Percentiles rank a stretch among this genome's conserved stretches.
Conservation (phyloP, 2,113 vertebrate genomes). For the Mormoops blainvillei region DNA sequence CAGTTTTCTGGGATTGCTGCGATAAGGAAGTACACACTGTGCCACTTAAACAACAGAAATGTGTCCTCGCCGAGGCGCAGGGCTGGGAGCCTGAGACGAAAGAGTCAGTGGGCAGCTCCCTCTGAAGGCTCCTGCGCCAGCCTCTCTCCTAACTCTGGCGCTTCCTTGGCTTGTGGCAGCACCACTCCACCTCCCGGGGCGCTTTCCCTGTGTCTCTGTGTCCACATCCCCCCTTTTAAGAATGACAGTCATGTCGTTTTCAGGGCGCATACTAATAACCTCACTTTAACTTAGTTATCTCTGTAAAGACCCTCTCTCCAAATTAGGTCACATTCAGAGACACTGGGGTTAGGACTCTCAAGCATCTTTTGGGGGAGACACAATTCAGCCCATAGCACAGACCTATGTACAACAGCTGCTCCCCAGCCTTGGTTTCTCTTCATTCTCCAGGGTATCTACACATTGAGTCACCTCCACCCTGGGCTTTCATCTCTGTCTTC, state of each 20-base stretch:
- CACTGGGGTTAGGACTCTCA: no score
- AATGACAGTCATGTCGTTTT: no score
- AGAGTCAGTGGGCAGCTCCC: fast-evolving
- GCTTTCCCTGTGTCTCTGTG: not conserved
- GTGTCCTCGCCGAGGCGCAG: fast-evolving
- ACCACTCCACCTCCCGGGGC: no score
- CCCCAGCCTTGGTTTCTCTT: not conserved
- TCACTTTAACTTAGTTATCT: not conserved
- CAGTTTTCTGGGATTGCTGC: not conserved
- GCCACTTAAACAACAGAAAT: not conserved
- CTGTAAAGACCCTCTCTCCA: not conserved
- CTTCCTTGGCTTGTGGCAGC: not conserved
- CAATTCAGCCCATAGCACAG: not conserved
- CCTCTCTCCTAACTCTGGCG: not conserved
- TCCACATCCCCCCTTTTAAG: not conserved
- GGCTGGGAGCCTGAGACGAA: not conserved
- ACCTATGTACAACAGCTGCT: not conserved
- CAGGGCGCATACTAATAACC: not conserved
- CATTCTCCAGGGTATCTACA: not conserved
- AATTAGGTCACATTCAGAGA: not conserved
- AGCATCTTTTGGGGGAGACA: not conserved
- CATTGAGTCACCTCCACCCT: not conserved
- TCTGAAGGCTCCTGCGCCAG: fast-evolving
- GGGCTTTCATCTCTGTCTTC: not conserved
- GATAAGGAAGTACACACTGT: not conserved